Conservation (phyloP, 35 echinoderm and acorn worm species). For the Ophioderma brevispina region DNA sequence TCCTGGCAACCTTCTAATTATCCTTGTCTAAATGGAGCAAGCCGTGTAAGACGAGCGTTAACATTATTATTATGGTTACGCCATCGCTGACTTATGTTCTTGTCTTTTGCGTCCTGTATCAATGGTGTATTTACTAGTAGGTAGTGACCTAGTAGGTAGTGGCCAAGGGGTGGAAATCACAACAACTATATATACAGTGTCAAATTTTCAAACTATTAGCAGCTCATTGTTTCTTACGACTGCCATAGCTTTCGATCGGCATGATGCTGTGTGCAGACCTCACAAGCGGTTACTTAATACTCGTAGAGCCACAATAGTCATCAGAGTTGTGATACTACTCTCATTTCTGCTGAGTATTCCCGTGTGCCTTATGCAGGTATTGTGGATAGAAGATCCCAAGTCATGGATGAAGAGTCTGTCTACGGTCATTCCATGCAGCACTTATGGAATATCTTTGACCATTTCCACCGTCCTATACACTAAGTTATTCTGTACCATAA, state of each 20-base stretch:
- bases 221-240: not conserved
- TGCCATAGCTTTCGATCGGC: not conserved
- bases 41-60: not conserved
- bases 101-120: not conserved
- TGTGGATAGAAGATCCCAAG: not conserved
- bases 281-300: not conserved
- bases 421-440: not conserved
- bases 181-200: not conserved
- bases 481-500: not conserved
- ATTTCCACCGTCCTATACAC: not conserved
- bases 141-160: too few relatives aligned
- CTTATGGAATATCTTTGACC: not conserved
- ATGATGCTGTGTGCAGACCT: constrained; percentile 21
- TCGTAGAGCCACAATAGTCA: not conserved
- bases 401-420: not conserved
- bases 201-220: not conserved
- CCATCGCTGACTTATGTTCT: not conserved
- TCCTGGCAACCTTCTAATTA: constrained; percentile 15
- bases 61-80: constrained; percentile 20
- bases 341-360: not conserved
- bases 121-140: not conserved
- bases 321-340: not conserved
- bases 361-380: not conserved
- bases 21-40: constrained; percentile 9
- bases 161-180: not conserved